Percentiles rank a stretch among this genome's conserved stretches.
These are phyloP conservation scores for Esox masquinongy DNA, from an alignment of 2,797 vertebrate genomes.

Conservation along the genomic window DNA sequence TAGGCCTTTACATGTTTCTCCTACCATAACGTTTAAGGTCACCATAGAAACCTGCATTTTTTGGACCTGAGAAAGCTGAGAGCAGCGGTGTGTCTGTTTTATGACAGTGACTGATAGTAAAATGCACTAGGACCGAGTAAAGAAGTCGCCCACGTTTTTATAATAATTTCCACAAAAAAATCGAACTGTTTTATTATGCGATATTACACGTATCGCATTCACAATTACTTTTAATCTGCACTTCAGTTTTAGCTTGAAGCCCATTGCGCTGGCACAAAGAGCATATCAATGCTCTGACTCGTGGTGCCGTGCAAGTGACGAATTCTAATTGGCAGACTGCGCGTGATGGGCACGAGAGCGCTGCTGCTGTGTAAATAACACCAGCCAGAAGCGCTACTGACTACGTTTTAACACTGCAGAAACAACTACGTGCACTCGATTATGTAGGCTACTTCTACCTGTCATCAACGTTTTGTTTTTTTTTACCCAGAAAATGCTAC, in stretches of 20 bases:
- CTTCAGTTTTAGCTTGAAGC: background rate
- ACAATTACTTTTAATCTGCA: background rate
- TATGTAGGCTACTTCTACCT: background rate
- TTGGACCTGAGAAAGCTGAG: background rate
- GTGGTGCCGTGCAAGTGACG: background rate
- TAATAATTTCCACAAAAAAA: background rate
- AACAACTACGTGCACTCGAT: background rate
- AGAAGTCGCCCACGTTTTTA: background rate
- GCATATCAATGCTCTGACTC: background rate
- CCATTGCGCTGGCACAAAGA: background rate
- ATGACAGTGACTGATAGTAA: background rate
- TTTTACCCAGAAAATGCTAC: background rate
- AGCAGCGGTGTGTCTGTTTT: background rate
- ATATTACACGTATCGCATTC: background rate
- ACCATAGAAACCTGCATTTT: background rate
- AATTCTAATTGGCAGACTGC: conserved; percentile 10
- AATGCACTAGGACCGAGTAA: background rate
- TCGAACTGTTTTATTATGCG: background rate
- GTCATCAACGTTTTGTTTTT: background rate
- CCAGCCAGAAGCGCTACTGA: background rate
- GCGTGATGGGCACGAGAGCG: conserved; percentile 5
- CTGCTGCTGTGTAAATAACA: background rate
- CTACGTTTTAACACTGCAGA: background rate
- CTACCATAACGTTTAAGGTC: background rate
- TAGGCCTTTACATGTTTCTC: background rate